Evolutionary conservation across 2,113 vertebrate species (phyloP).

Genomic region (Dasypus novemcinctus): DNA sequence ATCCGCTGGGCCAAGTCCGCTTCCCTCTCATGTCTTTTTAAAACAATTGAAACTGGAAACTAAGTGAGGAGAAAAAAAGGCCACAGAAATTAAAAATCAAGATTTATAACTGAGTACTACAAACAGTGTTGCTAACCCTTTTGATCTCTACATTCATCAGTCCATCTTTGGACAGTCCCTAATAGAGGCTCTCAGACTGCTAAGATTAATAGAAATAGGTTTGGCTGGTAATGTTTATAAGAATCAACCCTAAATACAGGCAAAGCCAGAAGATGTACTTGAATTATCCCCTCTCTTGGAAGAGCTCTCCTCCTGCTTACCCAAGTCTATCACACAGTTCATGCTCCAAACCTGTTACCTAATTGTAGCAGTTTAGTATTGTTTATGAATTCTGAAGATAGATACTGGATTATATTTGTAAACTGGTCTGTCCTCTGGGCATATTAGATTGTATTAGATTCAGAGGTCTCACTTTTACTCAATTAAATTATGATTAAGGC

Average conservation of each 20-base stretch:
- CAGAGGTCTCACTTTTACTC: too few relatives aligned
- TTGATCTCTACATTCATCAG: conserved; percentile 8
- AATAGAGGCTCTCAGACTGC: not conserved
- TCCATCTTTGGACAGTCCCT: conserved; percentile 27
- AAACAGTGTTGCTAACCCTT: not conserved
- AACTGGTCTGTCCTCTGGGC: too few relatives aligned
- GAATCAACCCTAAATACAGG: conserved; percentile 48
- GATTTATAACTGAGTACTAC: conserved; percentile 51
- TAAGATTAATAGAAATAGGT: conserved; percentile 57
- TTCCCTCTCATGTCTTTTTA: too few relatives aligned
- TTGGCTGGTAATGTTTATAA: conserved; percentile 30
- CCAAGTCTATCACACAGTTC: too few relatives aligned
- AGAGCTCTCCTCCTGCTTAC: too few relatives aligned
- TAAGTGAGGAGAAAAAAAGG: not conserved
- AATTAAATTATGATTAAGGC: too few relatives aligned
- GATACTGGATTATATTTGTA: too few relatives aligned
- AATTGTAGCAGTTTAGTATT: too few relatives aligned
- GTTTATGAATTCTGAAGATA: too few relatives aligned
- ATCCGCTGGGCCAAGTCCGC: too few relatives aligned
- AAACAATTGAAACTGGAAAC: conserved; percentile 49
- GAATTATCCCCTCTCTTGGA: not conserved
- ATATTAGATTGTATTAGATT: too few relatives aligned
- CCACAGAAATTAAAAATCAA: conserved; percentile 12
- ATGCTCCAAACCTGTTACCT: too few relatives aligned
- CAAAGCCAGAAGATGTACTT: not conserved